These are phyloP conservation scores for Cranoglanis bouderius DNA, from an alignment of 2,113 vertebrate genomes.

Conservation along the genomic window DNA sequence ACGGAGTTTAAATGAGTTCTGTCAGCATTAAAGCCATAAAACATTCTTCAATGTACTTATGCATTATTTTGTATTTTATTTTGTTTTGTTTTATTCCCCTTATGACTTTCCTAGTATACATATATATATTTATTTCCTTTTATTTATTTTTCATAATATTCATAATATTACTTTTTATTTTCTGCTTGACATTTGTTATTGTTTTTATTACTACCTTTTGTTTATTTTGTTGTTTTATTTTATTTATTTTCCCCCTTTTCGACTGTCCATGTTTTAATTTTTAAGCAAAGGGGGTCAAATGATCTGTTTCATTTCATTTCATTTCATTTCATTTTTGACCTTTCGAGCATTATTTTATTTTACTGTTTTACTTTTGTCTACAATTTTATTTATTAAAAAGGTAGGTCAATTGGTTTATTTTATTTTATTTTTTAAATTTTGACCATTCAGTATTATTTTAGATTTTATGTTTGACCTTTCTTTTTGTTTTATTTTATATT, in stretches of 20 bases:
- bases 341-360: background rate
- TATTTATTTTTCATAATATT: background rate
- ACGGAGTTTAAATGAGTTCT: background rate
- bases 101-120: background rate
- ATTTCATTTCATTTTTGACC: background rate
- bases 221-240: background rate
- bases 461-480: background rate
- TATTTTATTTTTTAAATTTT: background rate
- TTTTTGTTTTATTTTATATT: background rate
- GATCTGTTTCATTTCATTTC: background rate
- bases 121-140: background rate
- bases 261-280: background rate
- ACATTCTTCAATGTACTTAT: too few species aligned
- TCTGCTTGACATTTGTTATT: too few species aligned
- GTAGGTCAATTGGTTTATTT: background rate
- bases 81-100: background rate
- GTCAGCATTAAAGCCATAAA: background rate
- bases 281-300: background rate
- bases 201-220: too few species aligned
- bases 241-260: background rate
- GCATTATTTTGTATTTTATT: background rate
- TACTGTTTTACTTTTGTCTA: background rate
- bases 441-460: background rate
- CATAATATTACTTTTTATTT: background rate
- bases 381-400: background rate